Evolutionary conservation across 2,888 invertebrate species (phyloP), one percentile per base, ranked within the genome.

Genomic region (Luffia ferchaultella): DNA sequence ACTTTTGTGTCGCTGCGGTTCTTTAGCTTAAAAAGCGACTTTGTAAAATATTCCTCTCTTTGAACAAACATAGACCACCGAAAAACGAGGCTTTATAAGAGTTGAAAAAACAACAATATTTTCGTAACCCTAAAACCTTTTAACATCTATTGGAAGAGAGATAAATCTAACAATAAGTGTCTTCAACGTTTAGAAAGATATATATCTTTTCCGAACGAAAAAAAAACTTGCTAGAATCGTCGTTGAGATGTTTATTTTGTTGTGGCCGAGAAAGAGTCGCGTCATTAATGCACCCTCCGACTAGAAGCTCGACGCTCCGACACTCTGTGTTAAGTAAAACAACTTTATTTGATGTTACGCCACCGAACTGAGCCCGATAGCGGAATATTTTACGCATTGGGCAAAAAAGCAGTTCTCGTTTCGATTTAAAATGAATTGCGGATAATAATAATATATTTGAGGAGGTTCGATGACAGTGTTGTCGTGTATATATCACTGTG

Each of bases 211-310:
- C 12, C 3, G 30, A 7, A 3, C 3, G 30, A 30, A 30, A 30
- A 30, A 7, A 30, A 7, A 30, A 12, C 30, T 3, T 12, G 5
- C 30, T 12, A 30, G 30, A 30, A 30, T 3, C 12, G 30, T 30
- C 30, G 30, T 16, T 42, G 42, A 46, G 42, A 42, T 49, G 49
- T 49, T 49, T 49, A 19, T 20, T 15, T 43, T 49, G 43, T 42
- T 30, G 50, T 17, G 44, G n/a, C 12, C 50, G 48, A 48, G 49
- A 53, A 52, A 48, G 48, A 59, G 59, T 61, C 42, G 66, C 63
- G 67, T 76, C 77, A 80, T 80, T 80, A 79, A 78, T 78, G 79
- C 79, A 79, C 79, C 79, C 78, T 60, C 60, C 30, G 30, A 12
- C 30, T 12, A 12, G 30, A 12, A 12, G 30, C 30, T 3, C 30